Percentiles rank a stretch among this genome's conserved stretches.
Conservation (phyloP, 1,140 invertebrate genomes). For the Gryon sp. region DNA sequence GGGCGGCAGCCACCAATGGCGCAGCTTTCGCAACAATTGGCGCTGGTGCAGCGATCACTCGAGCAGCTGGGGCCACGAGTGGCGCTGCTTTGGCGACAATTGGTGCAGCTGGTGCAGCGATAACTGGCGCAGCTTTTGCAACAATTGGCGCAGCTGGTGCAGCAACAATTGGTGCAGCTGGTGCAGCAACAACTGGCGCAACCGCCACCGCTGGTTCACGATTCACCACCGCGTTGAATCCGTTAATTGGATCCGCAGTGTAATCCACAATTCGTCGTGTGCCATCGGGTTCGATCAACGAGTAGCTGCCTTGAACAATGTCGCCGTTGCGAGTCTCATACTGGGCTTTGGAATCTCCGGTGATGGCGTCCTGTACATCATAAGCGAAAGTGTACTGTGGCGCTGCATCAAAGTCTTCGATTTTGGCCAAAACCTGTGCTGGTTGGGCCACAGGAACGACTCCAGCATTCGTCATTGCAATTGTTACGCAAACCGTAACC, state of each 20-base stretch:
- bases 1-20: constrained; percentile 24
- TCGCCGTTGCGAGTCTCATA: constrained; percentile 80
- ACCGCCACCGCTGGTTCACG: constrained; percentile 77
- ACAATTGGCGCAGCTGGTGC: constrained; percentile 15
- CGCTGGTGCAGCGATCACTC: background rate
- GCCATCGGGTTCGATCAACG: constrained; percentile 79
- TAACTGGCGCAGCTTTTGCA: constrained; percentile 26
- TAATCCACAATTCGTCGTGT: constrained; percentile 83
- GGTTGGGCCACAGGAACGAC: constrained; percentile 62
- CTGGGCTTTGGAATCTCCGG: constrained; percentile 80
- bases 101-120: constrained; percentile 27
- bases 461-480: constrained; percentile 46
- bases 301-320: constrained; percentile 79
- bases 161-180: constrained; percentile 19
- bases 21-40: constrained; percentile 60
- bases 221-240: constrained; percentile 84
- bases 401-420: constrained; percentile 66
- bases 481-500: constrained; percentile 21
- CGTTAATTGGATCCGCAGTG: constrained; percentile 82
- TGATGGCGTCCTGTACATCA: constrained; percentile 78
- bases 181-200: constrained; percentile 60
- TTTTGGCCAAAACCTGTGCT: constrained; percentile 67
- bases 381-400: constrained; percentile 79
- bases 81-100: constrained; percentile 9
- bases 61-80: constrained; percentile 3